A percentile compares a stretch with the other conserved stretches of the same genome.
Conservation (phyloP, 53 echinoderm and acorn worm genomes). For the Echinarachnius parma region DNA sequence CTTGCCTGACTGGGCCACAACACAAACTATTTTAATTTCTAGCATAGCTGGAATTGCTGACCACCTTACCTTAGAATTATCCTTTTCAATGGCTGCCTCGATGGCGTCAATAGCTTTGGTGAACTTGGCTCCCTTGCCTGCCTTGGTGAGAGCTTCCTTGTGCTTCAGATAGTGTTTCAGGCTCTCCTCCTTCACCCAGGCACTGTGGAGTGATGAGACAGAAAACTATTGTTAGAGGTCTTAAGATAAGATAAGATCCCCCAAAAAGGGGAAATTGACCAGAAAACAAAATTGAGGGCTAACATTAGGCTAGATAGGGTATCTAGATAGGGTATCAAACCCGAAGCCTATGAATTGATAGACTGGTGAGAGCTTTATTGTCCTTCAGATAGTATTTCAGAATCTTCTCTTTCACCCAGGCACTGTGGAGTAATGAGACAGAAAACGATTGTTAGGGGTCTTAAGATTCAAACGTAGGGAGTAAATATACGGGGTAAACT, state of each 20-base stretch:
- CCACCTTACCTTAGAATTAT: slow-evolving; percentile 69
- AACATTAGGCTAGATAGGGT: too few species aligned
- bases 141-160: slow-evolving; percentile 78
- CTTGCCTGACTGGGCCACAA: too few species aligned
- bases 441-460: neutral
- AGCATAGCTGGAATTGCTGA: neutral
- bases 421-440: slow-evolving; percentile 66
- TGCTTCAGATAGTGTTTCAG: slow-evolving; percentile 77
- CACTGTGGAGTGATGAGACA: slow-evolving; percentile 66
- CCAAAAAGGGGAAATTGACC: neutral
- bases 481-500: neutral
- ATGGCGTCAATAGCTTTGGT: slow-evolving; percentile 89
- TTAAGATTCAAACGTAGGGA: too few species aligned
- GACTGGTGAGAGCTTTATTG: slow-evolving; percentile 73
- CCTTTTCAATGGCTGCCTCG: slow-evolving; percentile 75
- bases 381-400: slow-evolving; percentile 76
- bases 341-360: too few species aligned
- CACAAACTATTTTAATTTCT: too few species aligned
- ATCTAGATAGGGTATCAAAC: too few species aligned
- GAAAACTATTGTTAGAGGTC: neutral
- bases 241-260: too few species aligned
- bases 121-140: slow-evolving; percentile 87
- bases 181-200: slow-evolving; percentile 93
- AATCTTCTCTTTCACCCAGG: slow-evolving; percentile 91
- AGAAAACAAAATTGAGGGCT: too few species aligned